Conservation (phyloP, 2,888 invertebrate genomes). For the Neoitamus cyanurus region DNA sequence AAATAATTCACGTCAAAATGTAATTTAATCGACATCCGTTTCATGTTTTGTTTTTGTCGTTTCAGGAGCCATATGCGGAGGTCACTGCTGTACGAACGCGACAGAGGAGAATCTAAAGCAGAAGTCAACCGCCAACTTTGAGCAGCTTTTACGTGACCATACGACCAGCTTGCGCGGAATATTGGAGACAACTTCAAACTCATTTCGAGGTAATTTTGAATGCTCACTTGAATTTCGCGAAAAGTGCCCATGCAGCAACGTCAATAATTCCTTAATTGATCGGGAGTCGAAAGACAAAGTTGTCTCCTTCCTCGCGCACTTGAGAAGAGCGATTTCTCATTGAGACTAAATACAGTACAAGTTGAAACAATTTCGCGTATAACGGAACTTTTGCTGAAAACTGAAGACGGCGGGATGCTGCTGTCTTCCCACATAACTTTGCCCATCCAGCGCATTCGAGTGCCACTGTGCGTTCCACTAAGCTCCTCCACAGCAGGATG, state of each 20-base stretch:
- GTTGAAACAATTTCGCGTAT: not conserved
- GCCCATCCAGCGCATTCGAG: not conserved
- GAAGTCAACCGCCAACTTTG: constrained; percentile 69
- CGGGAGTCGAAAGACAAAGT: not conserved
- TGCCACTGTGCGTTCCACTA: not conserved
- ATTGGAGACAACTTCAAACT: constrained; percentile 77
- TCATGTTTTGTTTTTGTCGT: not conserved
- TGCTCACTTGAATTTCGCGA: not conserved
- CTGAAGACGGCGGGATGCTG: not conserved
- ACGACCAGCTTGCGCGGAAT: constrained; percentile 80
- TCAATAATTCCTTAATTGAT: constrained; percentile 27
- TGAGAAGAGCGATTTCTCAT: not conserved
- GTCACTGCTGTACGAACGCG: constrained; percentile 64
- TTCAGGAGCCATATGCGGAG: constrained; percentile 64
- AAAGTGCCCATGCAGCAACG: not conserved
- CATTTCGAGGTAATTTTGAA: constrained; percentile 75
- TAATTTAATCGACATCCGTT: constrained; percentile 33
- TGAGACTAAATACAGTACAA: not conserved
- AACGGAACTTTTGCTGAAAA: not conserved
- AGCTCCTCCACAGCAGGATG: not conserved
- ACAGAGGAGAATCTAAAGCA: constrained; percentile 63
- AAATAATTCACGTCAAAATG: constrained; percentile 3
- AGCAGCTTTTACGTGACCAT: constrained; percentile 76
- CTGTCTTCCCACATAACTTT: not conserved
- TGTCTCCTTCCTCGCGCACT: not conserved